Percentiles rank a stretch among this genome's conserved stretches.
phyloP scores from a whole-genome alignment of 2,888 invertebrate species.

The Apamea crenata region DNA sequence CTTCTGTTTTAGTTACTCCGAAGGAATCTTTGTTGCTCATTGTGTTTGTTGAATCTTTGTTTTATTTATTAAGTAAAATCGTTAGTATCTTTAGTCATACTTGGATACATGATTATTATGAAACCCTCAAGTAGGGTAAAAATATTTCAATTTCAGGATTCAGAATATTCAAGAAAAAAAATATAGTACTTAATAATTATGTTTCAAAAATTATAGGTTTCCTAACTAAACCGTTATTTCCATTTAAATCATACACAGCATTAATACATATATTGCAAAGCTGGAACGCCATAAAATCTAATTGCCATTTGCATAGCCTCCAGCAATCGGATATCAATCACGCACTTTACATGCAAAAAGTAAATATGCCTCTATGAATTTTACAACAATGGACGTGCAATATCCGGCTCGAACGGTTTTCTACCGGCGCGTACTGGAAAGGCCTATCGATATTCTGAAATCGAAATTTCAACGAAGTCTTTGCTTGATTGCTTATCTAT shows the following conservation, averaged over 20 bases:
- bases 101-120: too few relatives aligned
- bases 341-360: constrained; percentile 58
- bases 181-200: neutral
- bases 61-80: neutral
- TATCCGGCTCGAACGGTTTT: constrained; percentile 66
- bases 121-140: neutral
- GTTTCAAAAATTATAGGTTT: neutral
- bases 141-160: neutral
- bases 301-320: constrained; percentile 27
- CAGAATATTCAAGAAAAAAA: neutral
- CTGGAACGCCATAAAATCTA: constrained; percentile 44
- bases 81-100: neutral
- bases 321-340: constrained; percentile 57
- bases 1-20: constrained; percentile 15
- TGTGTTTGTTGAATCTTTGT: neutral
- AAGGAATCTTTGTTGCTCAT: constrained; percentile 4
- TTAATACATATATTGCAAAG: constrained; percentile 30
- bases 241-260: neutral
- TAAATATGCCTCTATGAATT: constrained; percentile 66
- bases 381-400: constrained; percentile 69
- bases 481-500: constrained; percentile 25
- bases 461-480: constrained; percentile 26
- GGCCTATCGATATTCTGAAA: constrained; percentile 19
- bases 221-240: neutral
- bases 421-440: constrained; percentile 17